These are phyloP conservation scores for Steatornis caripensis DNA, from an alignment of 2,113 vertebrate genomes.

Conservation along the genomic window DNA sequence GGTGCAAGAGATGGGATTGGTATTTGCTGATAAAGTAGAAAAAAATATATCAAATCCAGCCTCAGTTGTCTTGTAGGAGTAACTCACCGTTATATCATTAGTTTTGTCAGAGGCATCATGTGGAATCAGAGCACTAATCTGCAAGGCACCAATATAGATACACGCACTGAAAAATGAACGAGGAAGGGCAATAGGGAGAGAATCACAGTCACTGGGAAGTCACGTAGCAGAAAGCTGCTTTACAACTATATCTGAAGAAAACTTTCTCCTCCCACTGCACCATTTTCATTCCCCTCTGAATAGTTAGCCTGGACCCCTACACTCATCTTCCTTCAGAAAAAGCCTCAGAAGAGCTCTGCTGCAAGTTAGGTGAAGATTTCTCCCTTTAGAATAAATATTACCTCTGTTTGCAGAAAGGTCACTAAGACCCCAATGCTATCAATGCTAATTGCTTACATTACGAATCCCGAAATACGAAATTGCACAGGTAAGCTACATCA, in stretches of 20 bases:
- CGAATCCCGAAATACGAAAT: accelerated
- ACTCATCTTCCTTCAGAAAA: not conserved
- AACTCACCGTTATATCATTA: not conserved
- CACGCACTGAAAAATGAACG: not conserved
- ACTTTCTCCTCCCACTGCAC: not conserved
- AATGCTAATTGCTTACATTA: accelerated
- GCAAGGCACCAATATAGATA: not conserved
- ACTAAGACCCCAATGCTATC: accelerated
- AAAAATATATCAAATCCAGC: not conserved
- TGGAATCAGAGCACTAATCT: not conserved
- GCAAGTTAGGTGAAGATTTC: not conserved
- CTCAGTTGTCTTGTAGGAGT: not conserved
- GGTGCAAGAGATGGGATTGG: not conserved
- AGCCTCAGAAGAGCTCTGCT: not conserved
- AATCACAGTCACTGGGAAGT: not conserved
- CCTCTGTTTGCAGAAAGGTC: not conserved
- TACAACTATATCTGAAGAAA: not conserved
- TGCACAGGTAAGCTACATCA: not conserved
- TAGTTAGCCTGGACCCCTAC: not conserved
- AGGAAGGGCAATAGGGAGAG: not conserved
- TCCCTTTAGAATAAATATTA: not conserved
- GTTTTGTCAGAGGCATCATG: not conserved
- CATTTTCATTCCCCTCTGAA: not conserved
- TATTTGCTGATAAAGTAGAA: not conserved
- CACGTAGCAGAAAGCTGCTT: accelerated